These are phyloP conservation scores for Ceratitis capitata DNA, from an alignment of 1,140 invertebrate species.

Conservation along the genomic window DNA sequence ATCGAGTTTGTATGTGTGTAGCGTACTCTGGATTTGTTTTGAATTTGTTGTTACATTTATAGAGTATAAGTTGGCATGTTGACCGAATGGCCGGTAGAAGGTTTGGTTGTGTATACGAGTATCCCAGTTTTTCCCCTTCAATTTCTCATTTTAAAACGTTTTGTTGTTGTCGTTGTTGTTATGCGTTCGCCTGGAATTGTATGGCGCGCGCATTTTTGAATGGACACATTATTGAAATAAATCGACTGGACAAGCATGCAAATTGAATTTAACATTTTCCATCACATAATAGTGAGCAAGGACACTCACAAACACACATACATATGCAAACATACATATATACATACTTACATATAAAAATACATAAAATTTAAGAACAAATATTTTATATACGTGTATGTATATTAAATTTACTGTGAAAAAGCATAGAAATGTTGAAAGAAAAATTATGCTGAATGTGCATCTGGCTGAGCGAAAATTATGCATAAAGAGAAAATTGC, in stretches of 20 bases:
- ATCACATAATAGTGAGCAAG: conserved; percentile 14
- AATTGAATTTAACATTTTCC: conserved; percentile 42
- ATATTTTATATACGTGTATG: background rate
- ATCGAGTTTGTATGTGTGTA: background rate
- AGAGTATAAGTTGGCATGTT: background rate
- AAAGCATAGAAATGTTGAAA: background rate
- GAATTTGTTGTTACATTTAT: background rate
- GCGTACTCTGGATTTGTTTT: background rate
- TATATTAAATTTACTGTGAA: background rate
- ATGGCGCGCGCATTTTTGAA: conserved; percentile 16
- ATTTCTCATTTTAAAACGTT: background rate
- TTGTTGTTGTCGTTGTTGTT: background rate
- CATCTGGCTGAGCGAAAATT: background rate
- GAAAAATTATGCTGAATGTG: background rate
- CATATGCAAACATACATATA: background rate
- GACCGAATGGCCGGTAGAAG: too few relatives aligned
- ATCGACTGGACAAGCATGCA: conserved; percentile 43
- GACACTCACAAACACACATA: background rate
- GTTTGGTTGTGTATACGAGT: too few relatives aligned
- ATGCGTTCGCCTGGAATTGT: conserved; percentile 27
- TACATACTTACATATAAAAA: background rate
- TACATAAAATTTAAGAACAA: too few relatives aligned
- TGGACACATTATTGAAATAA: conserved; percentile 41
- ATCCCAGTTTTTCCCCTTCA: background rate
- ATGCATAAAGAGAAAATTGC: too few relatives aligned